Base-by-base conservation (phyloP, 2,888 invertebrate species). In the Megamerina dolium region DNA sequence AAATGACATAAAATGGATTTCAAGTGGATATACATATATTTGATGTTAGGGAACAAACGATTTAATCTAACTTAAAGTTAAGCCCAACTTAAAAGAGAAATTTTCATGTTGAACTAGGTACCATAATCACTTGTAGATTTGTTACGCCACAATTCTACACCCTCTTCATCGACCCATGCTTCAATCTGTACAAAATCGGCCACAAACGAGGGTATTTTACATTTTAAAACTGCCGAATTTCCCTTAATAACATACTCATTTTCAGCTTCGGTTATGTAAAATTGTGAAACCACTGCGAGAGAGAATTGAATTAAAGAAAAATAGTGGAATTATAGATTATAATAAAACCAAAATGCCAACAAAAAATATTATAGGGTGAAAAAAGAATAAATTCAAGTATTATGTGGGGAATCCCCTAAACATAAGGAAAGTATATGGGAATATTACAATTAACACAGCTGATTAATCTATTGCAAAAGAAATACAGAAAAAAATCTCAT, bases 221-320 rank as follows among this genome's bases (percentile, higher is more conserved):
- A 94, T 74, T 85, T 89, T 75, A 92, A 83, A 61, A 93, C 85
- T 47, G 90, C 92, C 52, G 90, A 83, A 75, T 91, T 91, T 55
- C 91, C 91, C 65, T 85, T 82, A 71, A 91, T 92, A 56, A 91
- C 91, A 77, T 91, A 92, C 72, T 91, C 91, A 73, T 92, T 90
- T 77, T 90, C 90, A 65, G 91, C 87, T 76, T 90, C 88, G 59
- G 88, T 87, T 73, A 87, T 83, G 78, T 87, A 91, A 75, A 81
- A 82, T 78, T 90, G 90, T 64, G 87, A 82, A 65, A 90, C 88
- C 73, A 89, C 90, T 90, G 77, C n/a, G n/a, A n/a, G n/a, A n/a
- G n/a, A n/a, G n/a, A n/a, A n/a, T n/a, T n/a, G n/a, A n/a, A n/a
- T 17, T 4, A 37, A 33, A 41, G 6, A 6, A 14, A n/a, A n/a